A percentile compares a stretch with the other conserved stretches of the same genome.
phyloP scores from a whole-genome alignment of 2,113 vertebrate species.

The Paramisgurnus dabryanus region DNA sequence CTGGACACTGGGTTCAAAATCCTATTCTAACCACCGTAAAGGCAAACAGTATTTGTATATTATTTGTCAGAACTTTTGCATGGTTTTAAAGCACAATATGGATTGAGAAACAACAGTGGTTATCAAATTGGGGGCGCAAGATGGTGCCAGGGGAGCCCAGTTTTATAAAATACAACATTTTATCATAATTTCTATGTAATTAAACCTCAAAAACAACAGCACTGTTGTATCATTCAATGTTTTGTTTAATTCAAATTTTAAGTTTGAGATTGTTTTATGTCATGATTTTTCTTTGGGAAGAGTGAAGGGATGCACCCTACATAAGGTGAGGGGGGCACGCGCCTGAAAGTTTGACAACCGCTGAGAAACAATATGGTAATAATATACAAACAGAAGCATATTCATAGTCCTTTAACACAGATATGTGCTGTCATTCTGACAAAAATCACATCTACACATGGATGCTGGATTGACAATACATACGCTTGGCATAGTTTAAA shows the following conservation, averaged over 20 bases:
- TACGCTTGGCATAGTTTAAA: neutral
- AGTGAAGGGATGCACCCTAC: too few species aligned
- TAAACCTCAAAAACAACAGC: too few species aligned
- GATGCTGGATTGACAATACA: neutral
- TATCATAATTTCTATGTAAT: too few species aligned
- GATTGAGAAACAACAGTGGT: neutral
- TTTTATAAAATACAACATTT: too few species aligned
- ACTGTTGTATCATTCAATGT: too few species aligned
- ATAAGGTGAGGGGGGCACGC: too few species aligned
- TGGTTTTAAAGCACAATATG: neutral
- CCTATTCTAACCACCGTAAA: neutral
- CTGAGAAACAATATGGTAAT: neutral
- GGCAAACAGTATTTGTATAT: neutral
- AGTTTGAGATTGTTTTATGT: too few species aligned
- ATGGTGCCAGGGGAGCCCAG: too few species aligned
- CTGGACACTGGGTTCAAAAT: neutral
- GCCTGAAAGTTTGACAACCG: neutral
- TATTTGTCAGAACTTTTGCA: neutral
- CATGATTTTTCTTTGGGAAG: too few species aligned
- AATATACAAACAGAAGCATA: neutral
- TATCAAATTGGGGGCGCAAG: too few species aligned
- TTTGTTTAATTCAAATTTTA: too few species aligned
- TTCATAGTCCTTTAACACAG: slow-evolving; percentile 9
- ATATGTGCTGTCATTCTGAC: neutral
- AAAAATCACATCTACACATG: neutral